phyloP scores from a whole-genome alignment of 1,140 invertebrate species.

The Pachypsylla venusta region DNA sequence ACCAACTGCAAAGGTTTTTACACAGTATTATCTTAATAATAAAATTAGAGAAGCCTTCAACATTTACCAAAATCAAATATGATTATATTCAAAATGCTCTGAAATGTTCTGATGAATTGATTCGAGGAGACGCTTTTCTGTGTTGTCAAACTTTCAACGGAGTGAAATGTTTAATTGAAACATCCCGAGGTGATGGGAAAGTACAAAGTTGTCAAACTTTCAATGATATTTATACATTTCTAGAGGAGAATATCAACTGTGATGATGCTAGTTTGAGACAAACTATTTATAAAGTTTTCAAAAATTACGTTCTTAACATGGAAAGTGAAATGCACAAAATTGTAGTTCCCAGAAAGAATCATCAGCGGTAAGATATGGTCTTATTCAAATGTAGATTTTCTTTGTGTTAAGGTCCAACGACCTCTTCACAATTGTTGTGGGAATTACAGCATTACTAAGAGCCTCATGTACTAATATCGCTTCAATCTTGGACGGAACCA shows the following conservation, averaged over 20 bases:
- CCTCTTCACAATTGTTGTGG: no score
- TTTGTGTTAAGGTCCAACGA: no score
- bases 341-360: no score
- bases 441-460: no score
- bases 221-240: not conserved
- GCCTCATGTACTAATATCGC: no score
- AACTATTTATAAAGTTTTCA: not conserved
- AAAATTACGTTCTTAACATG: not conserved
- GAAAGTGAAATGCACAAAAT: not conserved
- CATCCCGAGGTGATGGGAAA: not conserved
- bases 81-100: not conserved
- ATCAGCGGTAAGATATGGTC: no score
- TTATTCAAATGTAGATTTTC: no score
- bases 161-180: not conserved
- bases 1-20: not conserved
- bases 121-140: conserved; percentile 1
- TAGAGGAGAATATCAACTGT: conserved; percentile 1
- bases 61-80: not conserved
- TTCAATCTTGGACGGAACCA: no score
- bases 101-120: not conserved
- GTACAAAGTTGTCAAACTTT: not conserved
- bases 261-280: conserved; percentile 2
- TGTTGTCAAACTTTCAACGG: conserved; percentile 4
- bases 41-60: not conserved
- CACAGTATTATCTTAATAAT: not conserved